These are phyloP conservation scores for Iselma pallidipennis DNA, from an alignment of 2,888 invertebrate genomes.

Conservation along the genomic window DNA sequence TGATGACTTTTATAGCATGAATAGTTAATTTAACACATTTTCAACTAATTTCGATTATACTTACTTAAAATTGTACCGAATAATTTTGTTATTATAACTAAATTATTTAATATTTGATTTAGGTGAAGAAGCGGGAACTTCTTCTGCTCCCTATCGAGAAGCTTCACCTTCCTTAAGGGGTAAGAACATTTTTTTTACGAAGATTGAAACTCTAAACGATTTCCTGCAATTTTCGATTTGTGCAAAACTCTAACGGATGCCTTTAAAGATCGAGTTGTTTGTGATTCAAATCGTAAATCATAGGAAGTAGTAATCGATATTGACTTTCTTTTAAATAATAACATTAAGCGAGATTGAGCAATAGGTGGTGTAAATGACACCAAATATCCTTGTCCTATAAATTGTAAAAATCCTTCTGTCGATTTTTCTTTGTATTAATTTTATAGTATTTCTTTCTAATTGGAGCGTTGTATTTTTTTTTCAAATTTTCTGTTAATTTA, in stretches of 20 bases:
- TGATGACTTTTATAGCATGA: constrained; percentile 16
- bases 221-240: too few species aligned
- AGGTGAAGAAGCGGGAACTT: constrained; percentile 31
- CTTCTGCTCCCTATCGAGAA: constrained; percentile 22
- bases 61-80: too few species aligned
- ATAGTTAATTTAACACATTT: constrained; percentile 4
- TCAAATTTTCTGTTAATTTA: constrained; percentile 40
- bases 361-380: too few species aligned
- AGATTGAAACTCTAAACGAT: too few species aligned
- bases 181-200: too few species aligned
- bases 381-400: neutral
- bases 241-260: too few species aligned
- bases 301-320: too few species aligned
- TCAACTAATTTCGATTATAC: neutral
- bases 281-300: too few species aligned
- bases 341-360: too few species aligned
- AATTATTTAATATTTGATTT: constrained; percentile 23
- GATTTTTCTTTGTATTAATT: neutral
- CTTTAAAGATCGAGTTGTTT: too few species aligned
- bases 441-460: neutral
- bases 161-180: constrained; percentile 18
- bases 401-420: neutral
- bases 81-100: too few species aligned
- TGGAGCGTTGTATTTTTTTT: neutral
- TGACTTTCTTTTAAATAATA: too few species aligned